These are phyloP conservation scores for Aldrovandia affinis DNA, from an alignment of 2,797 vertebrate genomes.

Conservation along the genomic window DNA sequence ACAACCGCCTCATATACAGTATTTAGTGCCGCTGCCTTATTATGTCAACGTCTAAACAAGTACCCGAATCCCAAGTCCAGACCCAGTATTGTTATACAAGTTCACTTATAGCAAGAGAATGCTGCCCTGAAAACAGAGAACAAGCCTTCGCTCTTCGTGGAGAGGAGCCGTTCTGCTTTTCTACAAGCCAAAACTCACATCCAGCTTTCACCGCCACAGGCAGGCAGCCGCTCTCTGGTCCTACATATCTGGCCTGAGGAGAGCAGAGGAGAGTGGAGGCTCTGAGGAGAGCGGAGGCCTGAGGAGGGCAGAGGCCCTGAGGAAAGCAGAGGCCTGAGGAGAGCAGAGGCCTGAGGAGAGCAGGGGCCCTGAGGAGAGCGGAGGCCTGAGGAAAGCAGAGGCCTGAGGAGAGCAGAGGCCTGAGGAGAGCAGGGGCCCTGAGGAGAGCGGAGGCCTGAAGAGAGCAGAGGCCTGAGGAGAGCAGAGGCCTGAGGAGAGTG, in stretches of 20 bases:
- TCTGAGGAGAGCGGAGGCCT: slow-evolving; percentile 43
- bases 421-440: slow-evolving; percentile 65
- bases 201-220: neutral
- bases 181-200: neutral
- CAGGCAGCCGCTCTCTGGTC: neutral
- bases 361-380: slow-evolving; percentile 55
- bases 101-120: neutral
- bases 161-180: neutral
- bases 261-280: too few relatives aligned
- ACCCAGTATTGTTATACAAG: neutral
- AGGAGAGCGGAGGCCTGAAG: slow-evolving; percentile 26
- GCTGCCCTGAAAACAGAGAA: neutral
- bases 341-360: slow-evolving; percentile 26
- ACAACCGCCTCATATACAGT: neutral
- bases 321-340: slow-evolving; percentile 61
- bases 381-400: slow-evolving; percentile 47
- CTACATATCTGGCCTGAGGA: slow-evolving; percentile 69
- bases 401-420: slow-evolving; percentile 47
- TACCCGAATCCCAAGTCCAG: too few relatives aligned
- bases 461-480: slow-evolving; percentile 58
- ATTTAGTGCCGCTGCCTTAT: neutral
- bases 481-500: slow-evolving; percentile 37
- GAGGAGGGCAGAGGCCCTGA: too few relatives aligned
- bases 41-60: neutral
- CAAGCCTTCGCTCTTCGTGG: neutral